Base-by-base conservation (phyloP, 2,797 vertebrate species). In the Hemibagrus guttatus region DNA sequence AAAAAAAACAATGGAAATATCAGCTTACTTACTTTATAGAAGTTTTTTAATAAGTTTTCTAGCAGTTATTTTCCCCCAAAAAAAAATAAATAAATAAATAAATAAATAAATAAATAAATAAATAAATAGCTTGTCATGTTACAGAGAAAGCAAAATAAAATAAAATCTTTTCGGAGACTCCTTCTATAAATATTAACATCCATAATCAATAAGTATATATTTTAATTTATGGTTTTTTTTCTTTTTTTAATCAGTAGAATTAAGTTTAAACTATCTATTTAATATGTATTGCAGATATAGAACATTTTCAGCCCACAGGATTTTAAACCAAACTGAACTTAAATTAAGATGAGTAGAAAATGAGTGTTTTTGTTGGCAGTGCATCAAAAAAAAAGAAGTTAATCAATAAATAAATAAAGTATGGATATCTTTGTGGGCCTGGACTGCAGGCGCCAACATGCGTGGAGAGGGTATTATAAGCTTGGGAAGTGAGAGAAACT, bases 341-440 rank as follows among this genome's bases (percentile, higher is more conserved):
- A 21, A 23, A 79, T 39, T 35, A 28, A 79, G 14, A 76, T 16
- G 19, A 63, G 42, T 52, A 54, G 11, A 26, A 69, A 68, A 68
- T 23, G n/a, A 21, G 14, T 28, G 28, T 71, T 72, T 49, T 59
- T 26, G 31, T 81, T 80, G 11, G 49, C 13, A 31, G 35, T 9
- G 52, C 35, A 81, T n/a, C 59, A 79, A 6, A 79, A 85, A 61
- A 19, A 46, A 56, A 61, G 14, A 46, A 85, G 21, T 26, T 14
- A 85, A 85, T 54, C 9, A 58, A 42, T 3, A 81, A 46, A 58
- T n/a, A 79, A 79, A 79, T 66, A 66, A 84, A 66, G 0, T 63
- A 56, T 26, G 16, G 52, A 52, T 56, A 69, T 58, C 39, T 39
- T 52, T 42, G 21, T 13, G 23, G 56, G 4, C 12, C 11, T 9